A percentile compares a stretch with the other conserved stretches of the same genome.
Conservation (phyloP, 2,888 invertebrate species). For the Bhutanitis thaidina region DNA sequence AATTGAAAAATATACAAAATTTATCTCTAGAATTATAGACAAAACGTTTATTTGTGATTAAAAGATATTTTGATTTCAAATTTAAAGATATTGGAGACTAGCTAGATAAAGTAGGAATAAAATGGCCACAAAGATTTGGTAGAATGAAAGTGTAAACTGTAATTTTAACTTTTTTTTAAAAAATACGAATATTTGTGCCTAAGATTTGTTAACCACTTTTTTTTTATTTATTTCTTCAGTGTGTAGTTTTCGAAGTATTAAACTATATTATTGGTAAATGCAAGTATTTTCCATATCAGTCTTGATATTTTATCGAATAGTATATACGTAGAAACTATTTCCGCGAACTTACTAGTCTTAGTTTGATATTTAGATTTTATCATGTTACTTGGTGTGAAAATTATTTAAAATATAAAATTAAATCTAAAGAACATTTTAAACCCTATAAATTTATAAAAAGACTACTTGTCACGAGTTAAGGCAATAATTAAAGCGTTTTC, state of each 20-base stretch:
- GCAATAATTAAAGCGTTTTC: too few species aligned
- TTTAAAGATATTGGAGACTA: not conserved
- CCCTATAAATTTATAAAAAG: too few species aligned
- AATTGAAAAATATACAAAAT: not conserved
- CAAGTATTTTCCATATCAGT: not conserved
- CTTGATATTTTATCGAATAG: not conserved
- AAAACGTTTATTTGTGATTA: not conserved
- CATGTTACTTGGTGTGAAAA: too few species aligned
- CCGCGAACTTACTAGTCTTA: not conserved
- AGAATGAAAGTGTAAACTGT: too few species aligned
- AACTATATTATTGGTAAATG: not conserved
- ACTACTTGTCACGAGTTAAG: too few species aligned
- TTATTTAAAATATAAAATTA: too few species aligned
- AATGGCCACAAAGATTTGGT: not conserved
- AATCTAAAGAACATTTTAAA: too few species aligned
- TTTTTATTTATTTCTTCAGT: not conserved
- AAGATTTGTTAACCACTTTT: not conserved
- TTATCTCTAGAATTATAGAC: too few species aligned
- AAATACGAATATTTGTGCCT: not conserved
- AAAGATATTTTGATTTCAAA: not conserved
- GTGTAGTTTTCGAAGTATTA: not conserved
- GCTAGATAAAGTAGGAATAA: not conserved
- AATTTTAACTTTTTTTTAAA: not conserved
- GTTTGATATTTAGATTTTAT: too few species aligned
- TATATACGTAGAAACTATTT: not conserved